Evolutionary conservation across 35 echinoderm and acorn worm genomes (phyloP).

Genomic region (Diadema setosum): DNA sequence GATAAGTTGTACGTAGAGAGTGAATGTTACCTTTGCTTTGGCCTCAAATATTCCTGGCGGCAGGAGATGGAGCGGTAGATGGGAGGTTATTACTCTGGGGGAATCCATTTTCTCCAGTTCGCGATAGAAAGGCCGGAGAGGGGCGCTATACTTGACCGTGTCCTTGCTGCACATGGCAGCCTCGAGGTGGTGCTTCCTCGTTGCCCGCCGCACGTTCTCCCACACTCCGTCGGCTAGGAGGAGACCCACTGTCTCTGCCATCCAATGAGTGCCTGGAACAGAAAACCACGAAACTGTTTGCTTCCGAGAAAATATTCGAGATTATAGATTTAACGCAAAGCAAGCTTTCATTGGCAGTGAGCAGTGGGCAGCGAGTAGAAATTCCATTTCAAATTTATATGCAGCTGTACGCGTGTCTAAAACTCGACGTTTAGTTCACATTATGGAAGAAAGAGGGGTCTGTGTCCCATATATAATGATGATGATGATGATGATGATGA

Average conservation of each 20-base stretch:
- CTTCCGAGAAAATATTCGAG: too few relatives aligned
- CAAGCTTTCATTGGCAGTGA: too few relatives aligned
- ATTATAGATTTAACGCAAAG: too few relatives aligned
- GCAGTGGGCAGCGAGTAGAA: too few relatives aligned
- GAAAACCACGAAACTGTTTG: too few relatives aligned
- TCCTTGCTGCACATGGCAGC: neutral
- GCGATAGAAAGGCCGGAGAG: neutral
- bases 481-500: too few relatives aligned
- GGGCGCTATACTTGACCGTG: neutral
- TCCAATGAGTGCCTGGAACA: neutral
- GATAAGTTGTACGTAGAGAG: too few relatives aligned
- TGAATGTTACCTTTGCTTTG: neutral
- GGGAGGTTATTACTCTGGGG: neutral
- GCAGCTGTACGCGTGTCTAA: too few relatives aligned
- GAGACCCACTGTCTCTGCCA: neutral
- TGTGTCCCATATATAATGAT: too few relatives aligned
- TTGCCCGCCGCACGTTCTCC: neutral
- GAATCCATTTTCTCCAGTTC: neutral
- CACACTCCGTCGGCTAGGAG: neutral
- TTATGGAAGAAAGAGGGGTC: too few relatives aligned
- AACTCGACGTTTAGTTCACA: too few relatives aligned
- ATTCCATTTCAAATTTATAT: too few relatives aligned
- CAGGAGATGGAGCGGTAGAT: neutral
- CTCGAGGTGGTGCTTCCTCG: neutral
- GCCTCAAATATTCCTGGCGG: neutral